Base-by-base conservation (phyloP, 2,888 invertebrate species). In the Pocota personata region DNA sequence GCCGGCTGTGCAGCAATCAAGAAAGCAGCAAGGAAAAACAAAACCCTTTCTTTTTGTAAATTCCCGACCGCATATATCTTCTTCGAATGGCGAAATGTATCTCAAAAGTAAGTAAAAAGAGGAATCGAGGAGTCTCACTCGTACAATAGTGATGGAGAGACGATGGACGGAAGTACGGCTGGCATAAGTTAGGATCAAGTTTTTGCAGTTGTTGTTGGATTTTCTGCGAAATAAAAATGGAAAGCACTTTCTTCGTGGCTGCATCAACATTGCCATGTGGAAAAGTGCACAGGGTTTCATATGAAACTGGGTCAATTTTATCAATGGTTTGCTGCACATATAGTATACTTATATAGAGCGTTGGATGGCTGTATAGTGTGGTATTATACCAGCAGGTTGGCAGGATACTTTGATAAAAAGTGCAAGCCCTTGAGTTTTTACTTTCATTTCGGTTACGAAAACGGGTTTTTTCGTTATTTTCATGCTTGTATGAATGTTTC, bases 391-490 rank as follows among this genome's bases (percentile, higher is more conserved):
- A 75, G 24, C 60, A 57, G 72, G 76, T 66, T 60, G 50, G 50
- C 86, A 87, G 87, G 87, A 87, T 78, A 86, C 67, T 73, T 71
- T 72, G 52, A 69, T 82, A 88, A 91, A 92, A 91, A 91, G 92
- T 92, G 92, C 91, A 91, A 92, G 92, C 91, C 92, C 92, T 91
- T 91, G 90, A 91, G 91, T 90, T 92, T 91, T 92, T 91, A 91
- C 91, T 91, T 91, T 91, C 92, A 89, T 91, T 91, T 90, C 82
- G 67, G 52, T 35, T 67, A 60, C 50, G 10, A 52, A 66, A 80
- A 80, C 80, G 2, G 71, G 84, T 86, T 84, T 75, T 71, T 35
- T 43, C 50, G 30, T 57, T 43, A 27, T 24, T 46, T 48, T 40
- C 82, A 79, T 71, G 71, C 71, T 87, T 88, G 79, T 87, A 88